Evolutionary conservation across 2,888 invertebrate genomes (phyloP).

Genomic region (Scaptomyza flava): DNA sequence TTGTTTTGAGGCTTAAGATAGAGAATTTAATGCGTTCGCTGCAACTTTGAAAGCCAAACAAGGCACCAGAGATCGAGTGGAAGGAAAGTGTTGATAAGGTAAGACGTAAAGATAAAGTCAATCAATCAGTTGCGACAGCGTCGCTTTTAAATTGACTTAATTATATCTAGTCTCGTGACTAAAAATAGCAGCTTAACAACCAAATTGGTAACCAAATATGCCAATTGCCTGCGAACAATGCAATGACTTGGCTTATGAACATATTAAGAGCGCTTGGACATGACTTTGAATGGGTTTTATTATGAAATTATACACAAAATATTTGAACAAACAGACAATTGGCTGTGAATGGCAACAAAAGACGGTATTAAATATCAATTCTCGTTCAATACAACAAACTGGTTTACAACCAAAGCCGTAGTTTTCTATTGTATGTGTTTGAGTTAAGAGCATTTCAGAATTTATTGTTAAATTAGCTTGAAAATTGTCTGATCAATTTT

Average conservation of each 20-base stretch:
- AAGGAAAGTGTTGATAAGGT: slow-evolving; percentile 65
- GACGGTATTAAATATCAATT: slow-evolving; percentile 39
- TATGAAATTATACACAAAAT: slow-evolving; percentile 51
- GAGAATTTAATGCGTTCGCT: slow-evolving; percentile 51
- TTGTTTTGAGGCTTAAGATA: slow-evolving; percentile 35
- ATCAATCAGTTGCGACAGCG: slow-evolving; percentile 72
- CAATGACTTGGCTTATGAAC: slow-evolving; percentile 27
- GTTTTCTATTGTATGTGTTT: neutral
- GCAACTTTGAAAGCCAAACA: slow-evolving; percentile 60
- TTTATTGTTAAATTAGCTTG: slow-evolving; percentile 73
- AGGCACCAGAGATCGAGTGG: slow-evolving; percentile 43
- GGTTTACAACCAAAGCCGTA: slow-evolving; percentile 22
- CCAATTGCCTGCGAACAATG: slow-evolving; percentile 54
- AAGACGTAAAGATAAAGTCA: slow-evolving; percentile 67
- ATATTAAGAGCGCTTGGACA: slow-evolving; percentile 37
- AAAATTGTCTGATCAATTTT: slow-evolving; percentile 74
- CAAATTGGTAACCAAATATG: slow-evolving; percentile 65
- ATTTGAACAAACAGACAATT: slow-evolving; percentile 44
- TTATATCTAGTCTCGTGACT: slow-evolving; percentile 61
- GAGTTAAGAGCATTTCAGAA: slow-evolving; percentile 43
- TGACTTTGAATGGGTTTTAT: slow-evolving; percentile 52
- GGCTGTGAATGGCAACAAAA: slow-evolving; percentile 38
- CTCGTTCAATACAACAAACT: slow-evolving; percentile 33
- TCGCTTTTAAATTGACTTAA: slow-evolving; percentile 68
- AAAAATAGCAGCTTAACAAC: slow-evolving; percentile 52